Conservation (phyloP, 2,888 invertebrate genomes). For the Seira ritae region DNA sequence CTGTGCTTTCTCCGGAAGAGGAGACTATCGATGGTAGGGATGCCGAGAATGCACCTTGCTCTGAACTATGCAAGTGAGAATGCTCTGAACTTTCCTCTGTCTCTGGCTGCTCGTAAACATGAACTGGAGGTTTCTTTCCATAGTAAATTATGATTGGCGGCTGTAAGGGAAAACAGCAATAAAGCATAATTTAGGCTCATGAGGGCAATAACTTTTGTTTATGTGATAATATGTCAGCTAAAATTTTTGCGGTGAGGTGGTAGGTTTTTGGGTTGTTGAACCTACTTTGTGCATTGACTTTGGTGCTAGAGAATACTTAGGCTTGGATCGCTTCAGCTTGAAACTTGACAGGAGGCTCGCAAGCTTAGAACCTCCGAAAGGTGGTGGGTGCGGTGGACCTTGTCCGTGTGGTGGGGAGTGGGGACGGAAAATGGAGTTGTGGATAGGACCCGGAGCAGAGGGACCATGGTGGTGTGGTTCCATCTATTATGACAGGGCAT, state of each 20-base stretch:
- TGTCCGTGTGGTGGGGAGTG: constrained; percentile 8
- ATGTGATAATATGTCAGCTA: no score
- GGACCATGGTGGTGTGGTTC: constrained; percentile 26
- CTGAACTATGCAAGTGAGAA: not conserved
- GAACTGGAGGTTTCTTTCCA: constrained; percentile 75
- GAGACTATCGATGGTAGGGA: constrained; percentile 29
- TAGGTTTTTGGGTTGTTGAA: no score
- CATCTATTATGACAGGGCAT: not conserved
- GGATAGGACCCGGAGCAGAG: constrained; percentile 32
- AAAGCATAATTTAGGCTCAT: no score
- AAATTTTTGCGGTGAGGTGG: not conserved
- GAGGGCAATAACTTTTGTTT: no score
- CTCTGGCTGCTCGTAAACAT: constrained; percentile 75
- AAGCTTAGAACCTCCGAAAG: constrained; percentile 34
- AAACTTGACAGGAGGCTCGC: constrained; percentile 46
- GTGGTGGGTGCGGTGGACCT: constrained; percentile 3
- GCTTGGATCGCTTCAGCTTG: constrained; percentile 52
- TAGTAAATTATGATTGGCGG: constrained; percentile 76
- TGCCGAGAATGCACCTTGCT: constrained; percentile 13
- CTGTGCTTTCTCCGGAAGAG: constrained; percentile 15
- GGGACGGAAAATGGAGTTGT: constrained; percentile 29
- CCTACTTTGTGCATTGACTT: constrained; percentile 73
- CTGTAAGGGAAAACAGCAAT: not conserved
- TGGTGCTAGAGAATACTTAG: constrained; percentile 74
- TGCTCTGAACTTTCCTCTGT: constrained; percentile 26